Evolutionary conservation across 2,888 invertebrate genomes (phyloP).

Genomic region (Aleiodes testaceus): DNA sequence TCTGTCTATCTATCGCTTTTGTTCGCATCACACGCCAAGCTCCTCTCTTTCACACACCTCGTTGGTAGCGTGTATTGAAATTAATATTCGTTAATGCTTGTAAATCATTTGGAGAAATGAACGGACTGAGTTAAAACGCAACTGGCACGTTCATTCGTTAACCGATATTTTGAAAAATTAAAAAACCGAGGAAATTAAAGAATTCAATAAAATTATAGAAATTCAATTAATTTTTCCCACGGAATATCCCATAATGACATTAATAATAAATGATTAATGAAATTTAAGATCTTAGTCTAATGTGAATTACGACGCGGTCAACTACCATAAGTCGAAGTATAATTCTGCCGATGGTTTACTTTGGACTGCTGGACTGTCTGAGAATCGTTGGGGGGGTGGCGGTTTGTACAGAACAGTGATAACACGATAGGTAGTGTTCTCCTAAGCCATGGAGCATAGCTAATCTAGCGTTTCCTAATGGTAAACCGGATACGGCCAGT

Average conservation of each 20-base stretch:
- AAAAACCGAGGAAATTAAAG: neutral
- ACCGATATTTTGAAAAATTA: slow-evolving; percentile 27
- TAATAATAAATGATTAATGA: too few species aligned
- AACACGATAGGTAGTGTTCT: slow-evolving; percentile 28
- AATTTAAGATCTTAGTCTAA: neutral
- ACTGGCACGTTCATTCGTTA: slow-evolving; percentile 35
- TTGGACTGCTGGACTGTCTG: neutral
- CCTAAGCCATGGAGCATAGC: slow-evolving; percentile 46
- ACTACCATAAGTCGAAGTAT: slow-evolving; percentile 2
- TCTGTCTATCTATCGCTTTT: slow-evolving; percentile 58
- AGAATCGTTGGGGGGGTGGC: too few species aligned
- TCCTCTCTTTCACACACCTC: slow-evolving; percentile 53
- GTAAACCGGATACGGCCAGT: slow-evolving; percentile 63
- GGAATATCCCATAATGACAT: too few species aligned
- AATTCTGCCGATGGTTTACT: slow-evolving; percentile 13
- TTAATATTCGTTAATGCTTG: slow-evolving; percentile 72
- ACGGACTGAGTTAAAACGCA: slow-evolving; percentile 64
- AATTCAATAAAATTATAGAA: neutral
- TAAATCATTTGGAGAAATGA: slow-evolving; percentile 70
- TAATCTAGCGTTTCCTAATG: slow-evolving; percentile 66
- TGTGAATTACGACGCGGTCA: neutral
- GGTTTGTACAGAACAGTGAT: slow-evolving; percentile 7
- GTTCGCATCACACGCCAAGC: slow-evolving; percentile 57
- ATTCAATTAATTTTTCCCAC: slow-evolving; percentile 6
- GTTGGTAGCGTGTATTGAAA: slow-evolving; percentile 69